Conservation (phyloP, 2,888 invertebrate genomes). For the Desoria tigrina region DNA sequence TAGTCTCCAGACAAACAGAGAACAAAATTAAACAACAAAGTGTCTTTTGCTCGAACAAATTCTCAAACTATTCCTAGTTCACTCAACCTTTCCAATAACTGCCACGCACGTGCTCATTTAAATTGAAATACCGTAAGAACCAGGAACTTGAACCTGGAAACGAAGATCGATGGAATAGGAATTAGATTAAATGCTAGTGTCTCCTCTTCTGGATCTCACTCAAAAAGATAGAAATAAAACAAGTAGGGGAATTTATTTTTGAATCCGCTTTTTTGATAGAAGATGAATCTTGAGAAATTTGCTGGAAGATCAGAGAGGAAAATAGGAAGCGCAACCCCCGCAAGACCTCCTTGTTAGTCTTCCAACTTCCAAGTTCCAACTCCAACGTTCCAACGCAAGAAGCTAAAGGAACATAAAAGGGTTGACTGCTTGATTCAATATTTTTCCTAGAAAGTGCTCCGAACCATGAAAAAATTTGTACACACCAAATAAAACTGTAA, state of each 20-base stretch:
- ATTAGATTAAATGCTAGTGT: not conserved
- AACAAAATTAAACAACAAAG: no score
- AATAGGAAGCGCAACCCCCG: no score
- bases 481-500: constrained; percentile 1
- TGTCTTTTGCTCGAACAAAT: no score
- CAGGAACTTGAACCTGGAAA: not conserved
- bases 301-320: no score
- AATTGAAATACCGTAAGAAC: no score
- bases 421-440: not conserved
- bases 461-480: not conserved
- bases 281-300: no score
- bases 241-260: no score
- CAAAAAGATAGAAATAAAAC: constrained; percentile 4
- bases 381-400: not conserved
- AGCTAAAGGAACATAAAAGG: not conserved
- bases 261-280: no score
- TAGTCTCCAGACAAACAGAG: no score
- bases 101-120: constrained; percentile 11
- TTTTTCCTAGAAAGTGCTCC: constrained; percentile 1
- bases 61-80: not conserved
- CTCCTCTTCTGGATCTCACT: constrained; percentile 6
- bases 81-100: not conserved
- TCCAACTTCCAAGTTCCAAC: not conserved
- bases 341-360: no score
- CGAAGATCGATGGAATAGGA: not conserved